phyloP scores from a whole-genome alignment of 2,888 invertebrate genomes.

The Mythimna lalbum region DNA sequence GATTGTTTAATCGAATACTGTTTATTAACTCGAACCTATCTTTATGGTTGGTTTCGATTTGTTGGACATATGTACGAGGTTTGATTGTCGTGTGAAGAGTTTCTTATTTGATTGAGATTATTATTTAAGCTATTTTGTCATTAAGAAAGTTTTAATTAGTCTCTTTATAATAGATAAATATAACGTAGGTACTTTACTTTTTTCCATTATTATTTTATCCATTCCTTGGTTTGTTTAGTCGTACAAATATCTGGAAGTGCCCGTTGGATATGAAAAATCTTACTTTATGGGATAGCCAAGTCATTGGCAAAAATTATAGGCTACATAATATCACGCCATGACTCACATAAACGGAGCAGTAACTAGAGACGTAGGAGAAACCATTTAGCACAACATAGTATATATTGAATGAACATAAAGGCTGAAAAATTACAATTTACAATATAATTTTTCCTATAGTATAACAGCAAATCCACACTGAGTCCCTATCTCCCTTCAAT shows the following conservation, averaged over 20 bases:
- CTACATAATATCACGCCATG: no score
- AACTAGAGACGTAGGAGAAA: no score
- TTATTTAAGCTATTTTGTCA: constrained; percentile 30
- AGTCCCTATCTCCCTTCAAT: neutral
- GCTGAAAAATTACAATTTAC: neutral
- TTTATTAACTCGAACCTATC: constrained; percentile 55
- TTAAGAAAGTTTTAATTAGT: constrained; percentile 9
- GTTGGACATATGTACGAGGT: constrained; percentile 41
- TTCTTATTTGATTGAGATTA: constrained; percentile 24
- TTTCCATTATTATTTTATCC: no score
- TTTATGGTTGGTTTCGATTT: constrained; percentile 53
- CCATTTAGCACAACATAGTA: no score
- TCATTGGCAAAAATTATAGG: no score
- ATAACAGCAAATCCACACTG: neutral
- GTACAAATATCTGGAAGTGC: no score
- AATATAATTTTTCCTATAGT: neutral
- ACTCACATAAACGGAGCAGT: no score
- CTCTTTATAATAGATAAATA: neutral
- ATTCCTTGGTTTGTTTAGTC: no score
- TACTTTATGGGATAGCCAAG: no score
- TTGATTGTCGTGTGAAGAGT: constrained; percentile 46
- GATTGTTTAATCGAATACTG: constrained; percentile 59
- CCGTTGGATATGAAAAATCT: no score
- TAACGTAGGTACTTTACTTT: no score
- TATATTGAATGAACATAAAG: no score